Base-by-base conservation (phyloP, 2,888 invertebrate genomes). In the Alsophila aescularia region DNA sequence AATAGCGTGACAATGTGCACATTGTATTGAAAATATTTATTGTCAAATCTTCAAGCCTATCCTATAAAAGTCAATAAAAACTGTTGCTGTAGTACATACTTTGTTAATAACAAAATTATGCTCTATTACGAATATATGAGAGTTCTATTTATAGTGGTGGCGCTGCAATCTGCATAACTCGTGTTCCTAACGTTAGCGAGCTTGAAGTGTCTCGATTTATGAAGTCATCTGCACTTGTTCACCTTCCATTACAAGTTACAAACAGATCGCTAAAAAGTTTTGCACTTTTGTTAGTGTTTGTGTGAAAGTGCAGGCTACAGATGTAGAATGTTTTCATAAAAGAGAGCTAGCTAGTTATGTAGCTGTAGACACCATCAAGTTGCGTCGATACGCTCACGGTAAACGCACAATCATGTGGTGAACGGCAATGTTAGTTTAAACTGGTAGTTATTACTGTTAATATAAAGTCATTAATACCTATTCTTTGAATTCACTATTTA, bases 101-200 rank as follows among this genome's bases (percentile, higher is more conserved):
- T 24, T 87, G 87, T 85, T 87, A 75, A 81, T 82, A 72, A 85
- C 81, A 79, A 83, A 87, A 87, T 84, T 83, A 83, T 86, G 87
- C 85, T 87, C 88, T 85, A 86, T 81, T 78, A 76, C 76, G 60
- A 72, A 2, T 52, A 65, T 62, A 77, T 72, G 81, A 88, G 87
- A 90, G 82, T 82, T 89, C 61, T 89, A 88, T 88, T 83, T 83
- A 83, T 81, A 79, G 77, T 58, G 77, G 71, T 76, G 81, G 76
- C 82, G 77, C 75, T 77, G 80, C 76, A 70, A 69, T 67, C 66
- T 70, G 66, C 67, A 70, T 72, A 72, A 59, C 57, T 78, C 77
- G 77, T 78, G 87, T 87, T 87, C 85, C 86, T 84, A 84, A 77
- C 56, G 52, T 65, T 62, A 61, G 52, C 50, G 47, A 51, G 57